These are phyloP conservation scores for Thinocorus orbignyianus DNA, from an alignment of 2,113 vertebrate species.

Conservation along the genomic window DNA sequence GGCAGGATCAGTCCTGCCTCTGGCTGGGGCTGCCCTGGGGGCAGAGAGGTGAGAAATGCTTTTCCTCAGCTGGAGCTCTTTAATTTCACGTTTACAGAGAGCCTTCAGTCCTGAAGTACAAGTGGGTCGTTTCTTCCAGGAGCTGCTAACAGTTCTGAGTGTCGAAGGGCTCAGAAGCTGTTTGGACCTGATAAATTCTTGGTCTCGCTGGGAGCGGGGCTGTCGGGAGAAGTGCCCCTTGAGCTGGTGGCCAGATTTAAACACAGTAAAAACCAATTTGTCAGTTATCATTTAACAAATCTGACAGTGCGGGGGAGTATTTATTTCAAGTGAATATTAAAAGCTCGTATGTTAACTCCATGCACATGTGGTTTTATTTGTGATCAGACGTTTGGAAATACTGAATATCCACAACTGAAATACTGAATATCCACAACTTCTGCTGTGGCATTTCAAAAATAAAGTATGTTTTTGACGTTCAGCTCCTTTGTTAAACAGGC, in stretches of 20 bases:
- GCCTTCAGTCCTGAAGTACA: background rate
- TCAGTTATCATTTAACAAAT: background rate
- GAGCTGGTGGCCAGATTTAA: background rate
- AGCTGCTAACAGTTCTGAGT: background rate
- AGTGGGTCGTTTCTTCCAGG: background rate
- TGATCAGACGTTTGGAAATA: background rate
- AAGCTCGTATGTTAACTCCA: background rate
- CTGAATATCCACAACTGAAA: background rate
- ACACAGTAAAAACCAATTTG: background rate
- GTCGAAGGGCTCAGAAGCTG: background rate
- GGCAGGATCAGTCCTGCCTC: background rate
- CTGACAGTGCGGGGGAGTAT: background rate
- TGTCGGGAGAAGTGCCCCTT: background rate
- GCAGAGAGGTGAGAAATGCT: background rate
- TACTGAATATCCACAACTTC: background rate
- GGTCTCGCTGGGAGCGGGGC: accelerated
- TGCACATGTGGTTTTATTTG: background rate
- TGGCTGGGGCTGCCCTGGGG: background rate
- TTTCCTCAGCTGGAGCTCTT: background rate
- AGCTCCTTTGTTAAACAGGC: background rate
- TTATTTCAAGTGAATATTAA: background rate
- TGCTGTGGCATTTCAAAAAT: background rate
- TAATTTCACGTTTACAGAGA: background rate
- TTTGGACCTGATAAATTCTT: background rate
- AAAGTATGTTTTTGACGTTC: background rate